Conservation (phyloP, 2,888 invertebrate genomes). For the Polymixis flavicincta region DNA sequence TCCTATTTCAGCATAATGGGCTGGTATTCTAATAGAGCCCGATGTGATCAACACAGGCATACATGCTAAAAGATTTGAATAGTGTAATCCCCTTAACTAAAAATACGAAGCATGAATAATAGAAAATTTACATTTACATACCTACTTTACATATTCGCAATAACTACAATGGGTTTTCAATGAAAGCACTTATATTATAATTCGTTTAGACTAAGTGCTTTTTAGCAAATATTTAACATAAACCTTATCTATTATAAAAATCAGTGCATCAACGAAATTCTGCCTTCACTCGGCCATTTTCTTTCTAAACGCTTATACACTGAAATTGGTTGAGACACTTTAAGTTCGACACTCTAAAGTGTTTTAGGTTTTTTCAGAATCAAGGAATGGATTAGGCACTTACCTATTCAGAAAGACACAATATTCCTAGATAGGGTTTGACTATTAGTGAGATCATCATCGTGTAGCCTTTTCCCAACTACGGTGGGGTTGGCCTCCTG, state of each 20-base stretch:
- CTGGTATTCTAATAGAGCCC: too few relatives aligned
- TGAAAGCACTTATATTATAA: conserved; percentile 41
- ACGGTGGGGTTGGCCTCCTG: background rate
- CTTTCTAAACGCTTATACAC: background rate
- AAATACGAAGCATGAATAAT: conserved; percentile 9
- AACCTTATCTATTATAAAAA: conserved; percentile 18
- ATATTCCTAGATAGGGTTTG: background rate
- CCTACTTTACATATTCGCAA: conserved; percentile 34
- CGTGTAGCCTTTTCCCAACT: background rate
- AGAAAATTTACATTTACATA: conserved; percentile 16
- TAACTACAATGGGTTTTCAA: conserved; percentile 38
- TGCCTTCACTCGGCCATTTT: background rate
- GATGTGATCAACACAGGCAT: too few relatives aligned
- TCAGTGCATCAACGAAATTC: conserved; percentile 20
- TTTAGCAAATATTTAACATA: conserved; percentile 24
- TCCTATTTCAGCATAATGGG: too few relatives aligned
- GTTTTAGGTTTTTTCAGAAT: background rate
- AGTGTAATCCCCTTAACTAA: background rate
- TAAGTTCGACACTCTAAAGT: background rate
- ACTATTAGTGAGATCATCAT: background rate
- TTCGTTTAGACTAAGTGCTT: conserved; percentile 47
- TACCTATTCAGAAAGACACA: background rate
- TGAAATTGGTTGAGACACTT: background rate
- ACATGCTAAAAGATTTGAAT: too few relatives aligned
- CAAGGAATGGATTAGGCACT: background rate